These are phyloP conservation scores for Dicrostonyx torquatus DNA, from an alignment of 2,797 vertebrate species.

Conservation along the genomic window DNA sequence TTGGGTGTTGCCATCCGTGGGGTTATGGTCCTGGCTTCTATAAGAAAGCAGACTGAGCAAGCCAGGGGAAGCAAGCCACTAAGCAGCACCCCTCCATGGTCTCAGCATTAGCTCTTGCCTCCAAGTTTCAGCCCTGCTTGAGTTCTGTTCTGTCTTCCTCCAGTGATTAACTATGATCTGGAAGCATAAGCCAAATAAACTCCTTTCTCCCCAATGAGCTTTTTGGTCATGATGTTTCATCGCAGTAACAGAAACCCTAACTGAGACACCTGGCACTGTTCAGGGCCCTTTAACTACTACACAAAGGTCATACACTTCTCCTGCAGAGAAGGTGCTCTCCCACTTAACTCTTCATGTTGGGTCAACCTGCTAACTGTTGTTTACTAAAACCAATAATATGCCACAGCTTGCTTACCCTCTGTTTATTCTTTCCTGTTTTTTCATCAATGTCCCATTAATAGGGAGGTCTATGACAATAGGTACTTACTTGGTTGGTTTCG, in stretches of 20 bases:
- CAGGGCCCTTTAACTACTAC: neutral
- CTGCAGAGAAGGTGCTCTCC: neutral
- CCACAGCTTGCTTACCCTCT: neutral
- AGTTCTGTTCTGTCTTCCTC: no score
- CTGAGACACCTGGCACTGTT: neutral
- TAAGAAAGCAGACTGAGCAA: neutral
- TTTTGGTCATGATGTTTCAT: neutral
- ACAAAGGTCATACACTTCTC: fast-evolving
- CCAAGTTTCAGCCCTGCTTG: neutral
- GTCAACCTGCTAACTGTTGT: neutral
- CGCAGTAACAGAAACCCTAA: neutral
- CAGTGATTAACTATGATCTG: neutral
- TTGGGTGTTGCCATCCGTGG: neutral
- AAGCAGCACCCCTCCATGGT: neutral
- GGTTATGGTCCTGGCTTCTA: neutral
- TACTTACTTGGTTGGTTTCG: neutral
- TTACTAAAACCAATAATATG: neutral
- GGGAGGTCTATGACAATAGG: neutral
- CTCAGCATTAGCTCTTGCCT: neutral
- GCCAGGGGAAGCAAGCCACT: neutral
- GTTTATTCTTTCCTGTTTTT: neutral
- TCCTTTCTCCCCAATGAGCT: neutral
- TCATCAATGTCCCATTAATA: neutral
- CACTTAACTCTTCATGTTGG: fast-evolving
- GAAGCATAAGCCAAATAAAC: neutral